Conservation (phyloP, 2,888 invertebrate species). For the Meghimatium bilineatum region DNA sequence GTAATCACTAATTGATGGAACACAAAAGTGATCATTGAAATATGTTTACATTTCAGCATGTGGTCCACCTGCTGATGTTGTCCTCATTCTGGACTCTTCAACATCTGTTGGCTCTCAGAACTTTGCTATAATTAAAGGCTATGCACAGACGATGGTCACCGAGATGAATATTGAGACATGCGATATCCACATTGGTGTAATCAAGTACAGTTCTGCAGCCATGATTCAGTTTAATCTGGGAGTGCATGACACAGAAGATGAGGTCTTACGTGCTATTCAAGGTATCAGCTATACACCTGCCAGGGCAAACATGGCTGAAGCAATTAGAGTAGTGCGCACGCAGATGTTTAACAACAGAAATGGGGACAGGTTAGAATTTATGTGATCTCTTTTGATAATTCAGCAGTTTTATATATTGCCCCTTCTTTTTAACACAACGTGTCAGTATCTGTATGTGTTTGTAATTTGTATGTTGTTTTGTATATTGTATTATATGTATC, state of each 20-base stretch:
- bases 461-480: too few species aligned
- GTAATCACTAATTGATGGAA: too few species aligned
- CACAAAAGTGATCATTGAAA: background rate
- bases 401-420: too few species aligned
- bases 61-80: constrained; percentile 70
- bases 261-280: constrained; percentile 62
- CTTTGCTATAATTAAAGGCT: constrained; percentile 67
- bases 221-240: constrained; percentile 69
- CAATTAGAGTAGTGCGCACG: constrained; percentile 61
- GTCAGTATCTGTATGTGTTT: too few species aligned
- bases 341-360: constrained; percentile 64
- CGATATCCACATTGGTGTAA: constrained; percentile 66
- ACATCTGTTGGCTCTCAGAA: constrained; percentile 65
- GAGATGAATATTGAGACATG: constrained; percentile 68
- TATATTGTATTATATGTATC: too few species aligned
- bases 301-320: constrained; percentile 71
- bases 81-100: constrained; percentile 72
- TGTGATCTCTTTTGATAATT: background rate
- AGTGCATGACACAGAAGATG: constrained; percentile 56
- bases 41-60: constrained; percentile 61
- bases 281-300: constrained; percentile 67
- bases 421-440: too few species aligned
- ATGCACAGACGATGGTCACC: constrained; percentile 67
- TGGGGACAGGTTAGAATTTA: constrained; percentile 61
- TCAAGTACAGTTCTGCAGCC: constrained; percentile 73